Base-by-base conservation (phyloP, 30 jellyfish, hydroid and myxozoan genomes). In the Haliclystus octoradiatus region DNA sequence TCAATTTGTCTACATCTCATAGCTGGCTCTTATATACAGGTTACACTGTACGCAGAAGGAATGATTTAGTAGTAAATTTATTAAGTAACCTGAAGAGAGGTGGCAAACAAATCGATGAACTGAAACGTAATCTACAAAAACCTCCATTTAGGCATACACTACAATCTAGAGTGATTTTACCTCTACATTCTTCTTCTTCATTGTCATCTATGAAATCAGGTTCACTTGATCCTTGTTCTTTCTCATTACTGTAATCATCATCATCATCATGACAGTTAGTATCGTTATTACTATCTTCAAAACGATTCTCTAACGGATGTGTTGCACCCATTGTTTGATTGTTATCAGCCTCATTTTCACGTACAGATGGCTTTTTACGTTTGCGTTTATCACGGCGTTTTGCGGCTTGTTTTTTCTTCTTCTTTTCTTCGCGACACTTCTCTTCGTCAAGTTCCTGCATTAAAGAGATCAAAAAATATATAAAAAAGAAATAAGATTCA, bases 401-500 rank as follows among this genome's bases (percentile, higher is more conserved):
- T 52, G 95, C 99, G 0, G 99, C 99, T 47, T 76, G 85, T 49
- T 91, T 82, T 63, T 91, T 79, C 85, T 91, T 91, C 71, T 89
- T 91, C 80, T 77, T 91, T 34, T 91, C 99, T 67, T 91, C 99
- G 22, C 99, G 79, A 33, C 81, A 75, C 23, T 70, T 82, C 50
- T 91, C 99, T 30, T 91, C 99, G 63, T 91, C 99, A 3, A 91
- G 66, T 69, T 91, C 99, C 99, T 91, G 23, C 5, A 65, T 40
- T 9, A 5, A 9, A 40, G 14, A 40, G 19, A 40, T 19, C 14
- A 40, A 9, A 40, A 40, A 5, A 9, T 5, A 5, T 19, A 19
- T 40, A 40, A 19, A 9, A 40, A 40, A 40, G 9, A 19, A 9
- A 19, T 40, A 19, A 40, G 9, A 40, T 40, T 40, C 57, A 40